Base-by-base conservation (phyloP, 1,140 invertebrate species). In the Eulimnadia texana region DNA sequence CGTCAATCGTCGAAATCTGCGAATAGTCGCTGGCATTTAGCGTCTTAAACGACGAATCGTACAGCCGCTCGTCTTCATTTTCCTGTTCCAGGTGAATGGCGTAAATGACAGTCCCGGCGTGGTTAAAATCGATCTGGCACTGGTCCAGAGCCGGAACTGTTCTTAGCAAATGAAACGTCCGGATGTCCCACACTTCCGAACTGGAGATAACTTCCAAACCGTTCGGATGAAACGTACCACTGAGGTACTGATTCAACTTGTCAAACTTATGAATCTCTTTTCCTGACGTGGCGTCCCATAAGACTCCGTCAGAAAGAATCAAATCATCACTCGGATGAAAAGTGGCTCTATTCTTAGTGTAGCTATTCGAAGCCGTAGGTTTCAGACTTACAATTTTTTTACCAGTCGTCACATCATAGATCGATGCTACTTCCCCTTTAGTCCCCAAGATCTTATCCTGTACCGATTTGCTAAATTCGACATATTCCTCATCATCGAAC, bases 191-290 rank as follows among this genome's bases (percentile, higher is more conserved):
- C 42, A 95, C 84, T 77, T 60, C 63, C 2, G 50, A 60, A 47
- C 53, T 60, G 27, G 60, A 62, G 20, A 64, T 51, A 1, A 93
- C 88, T 75, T 98, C 93, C 47, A 92, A 78, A 0, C 93, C 94
- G 72, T 93, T 95, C 0, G 95, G 94, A 82, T 98, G 94, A 71
- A 99, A 99, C 1, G 94, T 84, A 0, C 95, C 96, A 70, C 90
- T 96, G 22, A 96, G 80, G 42, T 84, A 84, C 70, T 94, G 86
- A 75, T 98, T 97, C 22, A 98, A 79, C 73, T 98, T 98, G 75
- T 98, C 96, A 69, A 99, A 93, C 70, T 98, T 98, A 72, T 98
- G 93, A 53, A 97, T 88, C 67, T 88, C 82, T 67, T 86, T 88
- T 2, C 84, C 84, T 0, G 84, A 82, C 61, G 86, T 83, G 6